These are phyloP conservation scores for Chiloscyllium plagiosum DNA, from an alignment of 2,113 vertebrate species.

Conservation along the genomic window DNA sequence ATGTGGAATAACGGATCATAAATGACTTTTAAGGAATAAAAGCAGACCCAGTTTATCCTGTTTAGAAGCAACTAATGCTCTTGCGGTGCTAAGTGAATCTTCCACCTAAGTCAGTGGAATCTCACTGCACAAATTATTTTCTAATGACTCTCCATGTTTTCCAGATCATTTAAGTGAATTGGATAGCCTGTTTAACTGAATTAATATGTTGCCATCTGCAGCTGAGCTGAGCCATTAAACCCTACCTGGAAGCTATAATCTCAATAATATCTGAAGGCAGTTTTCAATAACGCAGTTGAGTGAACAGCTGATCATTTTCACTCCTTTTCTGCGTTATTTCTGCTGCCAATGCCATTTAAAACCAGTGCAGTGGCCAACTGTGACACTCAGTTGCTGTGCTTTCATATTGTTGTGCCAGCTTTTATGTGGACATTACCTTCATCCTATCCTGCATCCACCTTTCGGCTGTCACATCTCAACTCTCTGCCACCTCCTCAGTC, in stretches of 20 bases:
- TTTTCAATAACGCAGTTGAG: conserved; percentile 29
- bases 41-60: neutral
- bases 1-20: neutral
- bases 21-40: neutral
- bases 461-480: neutral
- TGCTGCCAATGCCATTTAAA: neutral
- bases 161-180: conserved; percentile 33
- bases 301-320: conserved; percentile 16
- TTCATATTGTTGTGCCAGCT: neutral
- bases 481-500: neutral
- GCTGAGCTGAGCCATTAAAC: conserved; percentile 20
- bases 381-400: neutral
- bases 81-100: neutral
- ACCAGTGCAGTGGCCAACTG: neutral
- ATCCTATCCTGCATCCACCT: neutral
- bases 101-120: neutral
- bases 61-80: neutral
- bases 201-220: conserved; percentile 19
- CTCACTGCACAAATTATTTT: conserved; percentile 1
- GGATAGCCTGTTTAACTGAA: conserved; percentile 17
- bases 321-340: conserved; percentile 10
- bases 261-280: neutral
- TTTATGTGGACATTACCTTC: neutral
- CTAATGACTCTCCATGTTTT: neutral
- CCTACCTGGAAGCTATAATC: neutral